These are phyloP conservation scores for rat (Rattus norvegicus) DNA, from an alignment of 2,113 vertebrate genomes.

Conservation along the genomic window GRCr8 NC_086033.1:98107501-98108000, in stretches of 20 bases:
- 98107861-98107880: neutral
- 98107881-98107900: neutral
- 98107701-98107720: neutral
- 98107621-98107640: fast-evolving
- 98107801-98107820: too few species aligned
- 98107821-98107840: neutral
- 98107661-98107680: neutral
- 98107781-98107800: neutral
- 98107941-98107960: neutral
- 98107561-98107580: neutral
- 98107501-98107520: neutral
- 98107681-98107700: neutral
- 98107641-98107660: neutral
- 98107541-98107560: neutral
- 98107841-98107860: neutral
- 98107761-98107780: neutral
- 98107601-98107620: fast-evolving
- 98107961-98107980: neutral
- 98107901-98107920: fast-evolving
- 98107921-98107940: neutral
- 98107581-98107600: fast-evolving
- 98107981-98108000: neutral
- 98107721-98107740: neutral
- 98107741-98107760: neutral
- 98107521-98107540: neutral